phyloP scores from a whole-genome alignment of 2,888 invertebrate species.

The Elmis aenea region DNA sequence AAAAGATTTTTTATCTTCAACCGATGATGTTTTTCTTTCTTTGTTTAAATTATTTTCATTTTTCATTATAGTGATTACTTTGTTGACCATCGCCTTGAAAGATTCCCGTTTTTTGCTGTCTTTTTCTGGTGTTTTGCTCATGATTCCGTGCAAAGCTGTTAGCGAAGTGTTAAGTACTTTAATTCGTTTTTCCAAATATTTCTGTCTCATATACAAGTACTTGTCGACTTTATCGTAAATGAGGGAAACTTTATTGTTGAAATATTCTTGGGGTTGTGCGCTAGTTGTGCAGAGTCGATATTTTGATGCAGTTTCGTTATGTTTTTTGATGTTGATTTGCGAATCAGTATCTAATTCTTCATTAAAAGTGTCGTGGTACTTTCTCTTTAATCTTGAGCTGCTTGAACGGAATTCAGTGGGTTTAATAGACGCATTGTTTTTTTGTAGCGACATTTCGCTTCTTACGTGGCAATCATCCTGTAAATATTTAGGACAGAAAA shows the following conservation, averaged over 20 bases:
- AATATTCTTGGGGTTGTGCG: not conserved
- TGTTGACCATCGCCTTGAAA: not conserved
- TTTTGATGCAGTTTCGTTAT: no score
- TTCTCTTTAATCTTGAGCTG: not conserved
- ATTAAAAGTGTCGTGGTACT: not conserved
- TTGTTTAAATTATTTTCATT: no score
- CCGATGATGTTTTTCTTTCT: no score
- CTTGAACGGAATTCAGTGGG: not conserved
- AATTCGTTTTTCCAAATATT: slow-evolving; percentile 27
- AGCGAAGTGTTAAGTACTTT: slow-evolving; percentile 22
- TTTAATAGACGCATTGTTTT: not conserved
- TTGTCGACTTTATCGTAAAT: slow-evolving; percentile 24
- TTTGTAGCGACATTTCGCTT: not conserved
- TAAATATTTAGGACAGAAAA: not conserved
- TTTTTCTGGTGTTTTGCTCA: not conserved
- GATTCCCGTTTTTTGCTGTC: not conserved
- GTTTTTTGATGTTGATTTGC: not conserved
- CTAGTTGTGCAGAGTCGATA: no score
- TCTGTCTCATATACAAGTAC: slow-evolving; percentile 28
- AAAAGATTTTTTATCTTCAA: not conserved
- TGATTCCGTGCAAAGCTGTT: slow-evolving; percentile 3
- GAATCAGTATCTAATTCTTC: not conserved
- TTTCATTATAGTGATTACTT: not conserved
- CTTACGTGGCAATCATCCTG: not conserved
- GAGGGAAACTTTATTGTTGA: not conserved